phyloP scores from a whole-genome alignment of 2,888 invertebrate genomes.

The Amphiduros pacificus region DNA sequence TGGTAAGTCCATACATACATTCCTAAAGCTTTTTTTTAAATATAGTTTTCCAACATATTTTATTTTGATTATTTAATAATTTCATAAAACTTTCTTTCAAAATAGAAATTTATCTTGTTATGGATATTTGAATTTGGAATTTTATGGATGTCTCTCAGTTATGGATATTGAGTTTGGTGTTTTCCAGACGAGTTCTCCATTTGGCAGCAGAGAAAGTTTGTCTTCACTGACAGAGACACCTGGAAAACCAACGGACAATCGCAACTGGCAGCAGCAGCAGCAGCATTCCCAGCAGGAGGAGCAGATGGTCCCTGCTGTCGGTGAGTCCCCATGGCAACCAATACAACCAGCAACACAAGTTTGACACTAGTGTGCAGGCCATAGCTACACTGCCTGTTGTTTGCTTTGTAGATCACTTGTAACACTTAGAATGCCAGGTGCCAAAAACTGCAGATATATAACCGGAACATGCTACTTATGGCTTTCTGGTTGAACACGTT shows the following conservation, averaged over 20 bases:
- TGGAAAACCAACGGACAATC: not conserved
- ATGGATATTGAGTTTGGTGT: too few species aligned
- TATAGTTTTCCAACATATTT: not conserved
- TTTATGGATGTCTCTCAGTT: too few species aligned
- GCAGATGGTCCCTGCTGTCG: slow-evolving; percentile 43
- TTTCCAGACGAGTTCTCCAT: slow-evolving; percentile 53
- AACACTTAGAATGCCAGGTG: too few species aligned
- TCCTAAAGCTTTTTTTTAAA: not conserved
- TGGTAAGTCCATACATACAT: slow-evolving; percentile 36
- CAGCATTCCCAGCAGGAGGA: slow-evolving; percentile 46
- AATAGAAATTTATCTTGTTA: too few species aligned
- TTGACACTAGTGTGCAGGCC: too few species aligned
- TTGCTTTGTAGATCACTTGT: too few species aligned
- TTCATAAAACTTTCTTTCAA: not conserved
- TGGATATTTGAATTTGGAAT: too few species aligned
- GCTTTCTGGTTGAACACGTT: too few species aligned
- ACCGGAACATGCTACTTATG: too few species aligned
- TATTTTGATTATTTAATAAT: not conserved
- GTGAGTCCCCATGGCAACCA: slow-evolving; percentile 32
- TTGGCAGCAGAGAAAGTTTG: slow-evolving; percentile 57
- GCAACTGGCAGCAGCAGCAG: slow-evolving; percentile 21
- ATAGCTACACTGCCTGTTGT: too few species aligned
- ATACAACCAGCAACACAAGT: too few species aligned
- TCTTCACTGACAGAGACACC: slow-evolving; percentile 31
- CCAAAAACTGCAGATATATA: too few species aligned